A percentile compares a stretch with the other conserved stretches of the same genome.
Evolutionary conservation across 2,888 invertebrate species (phyloP).

Genomic region (Phyllotreta striolata): DNA sequence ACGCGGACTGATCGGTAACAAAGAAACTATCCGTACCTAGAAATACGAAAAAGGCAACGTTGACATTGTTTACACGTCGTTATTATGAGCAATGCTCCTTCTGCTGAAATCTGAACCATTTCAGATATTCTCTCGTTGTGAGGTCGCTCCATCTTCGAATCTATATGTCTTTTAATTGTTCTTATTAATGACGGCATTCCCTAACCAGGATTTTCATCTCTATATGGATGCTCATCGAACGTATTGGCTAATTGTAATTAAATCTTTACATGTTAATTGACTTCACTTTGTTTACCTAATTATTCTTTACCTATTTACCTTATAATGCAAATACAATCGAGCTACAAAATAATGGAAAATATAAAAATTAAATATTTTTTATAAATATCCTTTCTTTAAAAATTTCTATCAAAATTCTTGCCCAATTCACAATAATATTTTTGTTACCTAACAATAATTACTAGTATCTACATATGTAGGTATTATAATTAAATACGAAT

Average conservation of each 20-base stretch:
- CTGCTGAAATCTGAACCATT: constrained; percentile 61
- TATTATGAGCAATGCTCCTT: constrained; percentile 59
- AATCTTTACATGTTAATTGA: too few relatives aligned
- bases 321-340: too few relatives aligned
- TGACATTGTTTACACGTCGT: constrained; percentile 59
- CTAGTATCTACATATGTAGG: too few relatives aligned
- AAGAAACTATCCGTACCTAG: constrained; percentile 60
- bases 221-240: constrained; percentile 45
- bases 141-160: constrained; percentile 57
- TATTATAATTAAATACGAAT: too few relatives aligned
- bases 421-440: constrained; percentile 5
- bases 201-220: constrained; percentile 51
- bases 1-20: constrained; percentile 58
- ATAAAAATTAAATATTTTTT: too few relatives aligned
- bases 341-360: too few relatives aligned
- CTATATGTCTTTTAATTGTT: constrained; percentile 54
- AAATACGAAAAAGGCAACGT: constrained; percentile 60
- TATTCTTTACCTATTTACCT: too few relatives aligned
- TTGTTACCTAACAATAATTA: neutral
- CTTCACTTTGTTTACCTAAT: too few relatives aligned
- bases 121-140: constrained; percentile 60
- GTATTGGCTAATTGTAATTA: too few relatives aligned
- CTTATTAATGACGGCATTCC: constrained; percentile 55
- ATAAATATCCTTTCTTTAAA: too few relatives aligned
- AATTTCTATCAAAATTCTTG: too few relatives aligned